These are phyloP conservation scores for Tinea trinotella DNA, from an alignment of 2,888 invertebrate genomes.

Conservation along the genomic window DNA sequence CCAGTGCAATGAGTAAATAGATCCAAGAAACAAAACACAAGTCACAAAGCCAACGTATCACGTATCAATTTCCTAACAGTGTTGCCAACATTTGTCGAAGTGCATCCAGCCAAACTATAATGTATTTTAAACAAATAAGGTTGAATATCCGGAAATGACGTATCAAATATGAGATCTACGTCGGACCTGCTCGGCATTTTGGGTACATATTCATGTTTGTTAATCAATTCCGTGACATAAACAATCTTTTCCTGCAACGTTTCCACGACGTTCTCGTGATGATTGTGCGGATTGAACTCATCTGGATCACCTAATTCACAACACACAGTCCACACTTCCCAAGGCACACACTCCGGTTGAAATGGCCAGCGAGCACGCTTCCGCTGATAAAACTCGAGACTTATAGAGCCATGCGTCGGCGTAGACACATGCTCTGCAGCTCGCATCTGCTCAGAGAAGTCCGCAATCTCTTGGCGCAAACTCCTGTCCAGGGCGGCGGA, in stretches of 20 bases:
- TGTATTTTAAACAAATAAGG: slow-evolving; percentile 96
- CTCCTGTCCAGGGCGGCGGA: slow-evolving; percentile 82
- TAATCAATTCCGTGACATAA: slow-evolving; percentile 95
- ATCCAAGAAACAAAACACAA: no score
- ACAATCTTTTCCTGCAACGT: slow-evolving; percentile 93
- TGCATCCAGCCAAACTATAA: slow-evolving; percentile 84
- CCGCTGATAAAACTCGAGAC: slow-evolving; percentile 95
- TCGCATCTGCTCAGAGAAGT: slow-evolving; percentile 83
- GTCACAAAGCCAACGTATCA: slow-evolving; percentile 87
- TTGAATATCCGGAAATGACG: slow-evolving; percentile 92
- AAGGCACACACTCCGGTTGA: slow-evolving; percentile 92
- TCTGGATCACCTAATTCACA: slow-evolving; percentile 89
- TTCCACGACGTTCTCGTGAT: slow-evolving; percentile 90
- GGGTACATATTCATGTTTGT: slow-evolving; percentile 95
- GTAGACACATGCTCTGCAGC: slow-evolving; percentile 75
- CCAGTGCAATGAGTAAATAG: no score
- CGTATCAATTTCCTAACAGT: slow-evolving; percentile 92
- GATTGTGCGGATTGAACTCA: slow-evolving; percentile 89
- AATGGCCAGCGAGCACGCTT: slow-evolving; percentile 93
- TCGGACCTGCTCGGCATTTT: slow-evolving; percentile 95
- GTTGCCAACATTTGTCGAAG: slow-evolving; percentile 85
- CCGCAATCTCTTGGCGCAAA: slow-evolving; percentile 81
- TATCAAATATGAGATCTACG: slow-evolving; percentile 95
- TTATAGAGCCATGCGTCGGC: slow-evolving; percentile 86
- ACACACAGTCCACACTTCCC: slow-evolving; percentile 98